Evolutionary conservation across 2,888 invertebrate genomes (phyloP), one percentile per base, ranked within the genome.

Genomic region (Brachyopa scutellaris): DNA sequence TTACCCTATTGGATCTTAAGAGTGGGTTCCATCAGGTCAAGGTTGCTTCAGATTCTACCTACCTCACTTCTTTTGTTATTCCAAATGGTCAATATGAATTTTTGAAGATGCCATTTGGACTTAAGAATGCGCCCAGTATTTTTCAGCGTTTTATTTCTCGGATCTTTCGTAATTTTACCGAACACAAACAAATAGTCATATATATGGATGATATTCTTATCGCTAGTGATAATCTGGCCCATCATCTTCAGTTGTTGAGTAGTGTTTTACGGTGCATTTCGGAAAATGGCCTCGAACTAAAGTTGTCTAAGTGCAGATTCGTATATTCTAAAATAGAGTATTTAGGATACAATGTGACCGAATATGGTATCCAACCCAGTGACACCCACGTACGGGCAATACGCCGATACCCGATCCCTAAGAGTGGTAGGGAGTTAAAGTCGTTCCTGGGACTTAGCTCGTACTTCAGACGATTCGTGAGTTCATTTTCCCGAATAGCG

Each of bases 41-140:
- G 6, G 61, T 85, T 38, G 51, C 67, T 5, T 70, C 70, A 2
- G 61, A 85, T 1, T 85, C 85, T 1, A 73, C 77, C 1, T 76
- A 80, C 21, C 85, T 66, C 33, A 85, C 84, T 0, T 57, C 85
- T 7, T 85, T 85, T 74, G 85, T 86, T 1, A 85, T 84, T 1
- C 85, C 85, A 6, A 26, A 3, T n/a, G 85, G 85, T 15, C 85
- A 85, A 23, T 85, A 53, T 59, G 85, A 84, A 26, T 84, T 73
- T 17, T n/a, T 70, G 0, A 47, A 36, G 31, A 73, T 85, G 85
- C 85, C 84, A 2, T 85, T 84, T 36, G 84, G 76, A 0, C 49
- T 74, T 0, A 82, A 73, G 26, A 76, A 76, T 38, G 70, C 73
- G 0, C 82, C 85, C 2, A 64, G 77, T 6, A 61, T 70, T 7